These are phyloP conservation scores for Agonum fuliginosum DNA, from an alignment of 2,888 invertebrate genomes.

Conservation along the genomic window DNA sequence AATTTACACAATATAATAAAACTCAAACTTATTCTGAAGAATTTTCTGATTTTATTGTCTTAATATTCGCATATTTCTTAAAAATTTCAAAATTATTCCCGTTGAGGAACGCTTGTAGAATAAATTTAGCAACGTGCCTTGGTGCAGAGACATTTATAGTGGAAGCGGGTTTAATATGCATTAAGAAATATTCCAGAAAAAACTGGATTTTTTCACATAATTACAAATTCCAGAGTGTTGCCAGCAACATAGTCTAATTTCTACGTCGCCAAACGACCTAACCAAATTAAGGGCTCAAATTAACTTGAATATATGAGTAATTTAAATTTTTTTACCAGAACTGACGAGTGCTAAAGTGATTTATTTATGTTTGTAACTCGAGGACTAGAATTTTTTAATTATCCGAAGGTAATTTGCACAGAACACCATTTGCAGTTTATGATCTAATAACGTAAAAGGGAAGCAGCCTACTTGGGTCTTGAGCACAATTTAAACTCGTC, in stretches of 20 bases:
- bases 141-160: constrained; percentile 35
- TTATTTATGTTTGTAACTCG: constrained; percentile 48
- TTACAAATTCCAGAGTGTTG: constrained; percentile 52
- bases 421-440: constrained; percentile 44
- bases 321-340: constrained; percentile 43
- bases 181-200: constrained; percentile 46
- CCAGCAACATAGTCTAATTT: constrained; percentile 46
- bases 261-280: constrained; percentile 41
- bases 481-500: constrained; percentile 28
- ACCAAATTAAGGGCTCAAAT: constrained; percentile 52
- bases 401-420: constrained; percentile 66
- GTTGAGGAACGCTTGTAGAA: constrained; percentile 22
- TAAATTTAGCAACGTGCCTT: constrained; percentile 36
- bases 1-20: too few relatives aligned
- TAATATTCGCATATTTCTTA: constrained; percentile 32
- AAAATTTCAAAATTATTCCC: constrained; percentile 44
- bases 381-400: constrained; percentile 68
- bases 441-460: constrained; percentile 35
- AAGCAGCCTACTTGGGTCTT: constrained; percentile 34
- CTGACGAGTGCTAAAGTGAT: constrained; percentile 51
- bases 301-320: constrained; percentile 57
- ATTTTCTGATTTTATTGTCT: background rate
- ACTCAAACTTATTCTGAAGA: background rate
- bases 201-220: constrained; percentile 44
- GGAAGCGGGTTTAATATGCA: constrained; percentile 47